phyloP scores from a whole-genome alignment of 2,797 vertebrate species.

The Agapornis canus region DNA sequence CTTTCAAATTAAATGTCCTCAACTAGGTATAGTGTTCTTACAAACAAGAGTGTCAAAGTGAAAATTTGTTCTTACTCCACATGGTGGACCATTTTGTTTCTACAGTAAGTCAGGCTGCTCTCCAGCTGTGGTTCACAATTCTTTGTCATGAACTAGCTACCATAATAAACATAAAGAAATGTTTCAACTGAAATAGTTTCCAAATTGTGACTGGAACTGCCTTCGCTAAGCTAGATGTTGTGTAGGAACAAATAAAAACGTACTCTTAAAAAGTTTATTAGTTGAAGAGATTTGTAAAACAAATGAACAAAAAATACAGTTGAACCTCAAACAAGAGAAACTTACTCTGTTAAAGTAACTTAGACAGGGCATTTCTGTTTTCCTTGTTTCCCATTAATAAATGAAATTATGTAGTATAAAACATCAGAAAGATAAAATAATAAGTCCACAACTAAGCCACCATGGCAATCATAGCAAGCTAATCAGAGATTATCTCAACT shows the following conservation, averaged over 20 bases:
- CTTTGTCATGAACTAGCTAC: not conserved
- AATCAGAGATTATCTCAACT: not conserved
- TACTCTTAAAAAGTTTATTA: not conserved
- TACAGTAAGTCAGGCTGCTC: not conserved
- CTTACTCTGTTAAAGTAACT: not conserved
- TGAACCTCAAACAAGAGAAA: not conserved
- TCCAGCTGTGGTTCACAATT: not conserved
- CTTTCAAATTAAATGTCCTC: constrained; percentile 49
- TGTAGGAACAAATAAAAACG: not conserved
- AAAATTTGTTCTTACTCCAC: not conserved
- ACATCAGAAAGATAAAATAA: not conserved
- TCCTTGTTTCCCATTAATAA: not conserved
- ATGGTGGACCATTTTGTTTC: not conserved
- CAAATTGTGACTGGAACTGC: not conserved
- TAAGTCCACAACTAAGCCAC: not conserved
- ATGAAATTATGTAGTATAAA: not conserved
- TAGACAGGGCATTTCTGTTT: not conserved
- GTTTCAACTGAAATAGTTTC: not conserved
- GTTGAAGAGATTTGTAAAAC: not conserved
- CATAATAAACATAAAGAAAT: not conserved
- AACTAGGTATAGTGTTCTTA: not conserved
- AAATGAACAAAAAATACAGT: not conserved
- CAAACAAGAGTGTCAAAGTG: not conserved
- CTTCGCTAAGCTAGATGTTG: not conserved
- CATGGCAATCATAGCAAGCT: not conserved